Base-by-base conservation (phyloP, 2,113 vertebrate genomes). In the Dipodomys merriami region DNA sequence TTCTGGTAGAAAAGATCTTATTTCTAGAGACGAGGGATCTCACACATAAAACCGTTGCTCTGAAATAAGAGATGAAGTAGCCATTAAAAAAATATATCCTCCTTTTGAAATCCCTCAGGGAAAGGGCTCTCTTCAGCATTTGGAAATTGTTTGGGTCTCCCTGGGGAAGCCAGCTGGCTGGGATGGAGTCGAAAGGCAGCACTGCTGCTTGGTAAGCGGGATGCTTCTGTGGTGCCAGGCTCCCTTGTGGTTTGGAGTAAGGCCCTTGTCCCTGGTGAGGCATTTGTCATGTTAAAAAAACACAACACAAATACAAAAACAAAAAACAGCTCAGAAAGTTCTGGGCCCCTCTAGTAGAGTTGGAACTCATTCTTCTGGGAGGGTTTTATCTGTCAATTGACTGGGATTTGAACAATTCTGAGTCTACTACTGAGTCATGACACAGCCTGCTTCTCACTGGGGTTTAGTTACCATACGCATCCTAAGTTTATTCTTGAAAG, bases 1-100 rank as follows among this genome's bases (percentile, higher is more conserved):
- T 92, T 93, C 73, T 79, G 80, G 83, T 62, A 73, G 11, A 74
- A 44, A 72, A 62, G 83, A 96, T 94, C 25, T 6, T 29, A 35
- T 96, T 95, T 95, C 91, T 83, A 80, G 49, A 91, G 72, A 92
- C 80, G 25, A 76, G 57, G 67, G 74, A 27, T 7, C 20, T 53
- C 49, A 68, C 64, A 64, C 6, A 53, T 84, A 82, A 86, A 86
- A 93, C 57, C 83, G 35, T 46, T 90, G 60, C 60, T 91, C 57
- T 22, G 71, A 92, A 76, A 81, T 93, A 68, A 53, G 89, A 90
- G 68, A 86, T 79, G 80, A 44, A 83, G 57, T 25, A 62, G 81
- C 65, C 22, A 27, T 83, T 90, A 85, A 49, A 78, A 78, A 39
- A 39, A 39, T 3, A 16, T 60, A 74, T 69, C 8, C n/a, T 69